phyloP scores from a whole-genome alignment of 2,113 vertebrate species.

The Mastomys natalensis region DNA sequence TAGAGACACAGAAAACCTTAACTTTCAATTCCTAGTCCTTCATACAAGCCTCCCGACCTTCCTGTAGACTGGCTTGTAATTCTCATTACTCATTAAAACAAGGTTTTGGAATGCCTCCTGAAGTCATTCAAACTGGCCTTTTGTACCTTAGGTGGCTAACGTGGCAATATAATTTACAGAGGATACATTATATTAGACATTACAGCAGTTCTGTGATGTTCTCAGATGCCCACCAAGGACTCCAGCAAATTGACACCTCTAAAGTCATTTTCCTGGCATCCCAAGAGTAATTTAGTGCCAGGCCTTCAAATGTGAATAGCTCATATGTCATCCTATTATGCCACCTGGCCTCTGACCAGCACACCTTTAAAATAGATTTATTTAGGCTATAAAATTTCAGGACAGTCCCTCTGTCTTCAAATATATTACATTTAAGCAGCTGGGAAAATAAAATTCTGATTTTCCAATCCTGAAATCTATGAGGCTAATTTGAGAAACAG shows the following conservation, averaged over 20 bases:
- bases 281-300: slow-evolving; percentile 58
- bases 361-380: slow-evolving; percentile 82
- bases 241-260: slow-evolving; percentile 71
- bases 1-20: slow-evolving; percentile 47
- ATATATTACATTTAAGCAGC: slow-evolving; percentile 75
- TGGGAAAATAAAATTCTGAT: slow-evolving; percentile 74
- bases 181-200: slow-evolving; percentile 68
- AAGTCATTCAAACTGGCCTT: slow-evolving; percentile 67
- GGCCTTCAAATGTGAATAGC: slow-evolving; percentile 75
- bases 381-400: slow-evolving; percentile 77
- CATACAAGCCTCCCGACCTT: background rate
- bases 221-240: slow-evolving; percentile 72
- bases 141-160: slow-evolving; percentile 48
- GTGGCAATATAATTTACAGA: slow-evolving; percentile 73
- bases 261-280: slow-evolving; percentile 79
- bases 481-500: slow-evolving; percentile 59
- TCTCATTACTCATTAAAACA: slow-evolving; percentile 66
- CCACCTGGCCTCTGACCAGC: slow-evolving; percentile 73
- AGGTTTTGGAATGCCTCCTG: slow-evolving; percentile 51
- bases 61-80: slow-evolving; percentile 26
- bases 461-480: slow-evolving; percentile 66
- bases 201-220: slow-evolving; percentile 61
- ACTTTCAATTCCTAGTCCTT: background rate
- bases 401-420: slow-evolving; percentile 76
- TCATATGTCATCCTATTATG: slow-evolving; percentile 80